Conservation (phyloP, 2,888 invertebrate species). For the Pollenia griseotomentosa region DNA sequence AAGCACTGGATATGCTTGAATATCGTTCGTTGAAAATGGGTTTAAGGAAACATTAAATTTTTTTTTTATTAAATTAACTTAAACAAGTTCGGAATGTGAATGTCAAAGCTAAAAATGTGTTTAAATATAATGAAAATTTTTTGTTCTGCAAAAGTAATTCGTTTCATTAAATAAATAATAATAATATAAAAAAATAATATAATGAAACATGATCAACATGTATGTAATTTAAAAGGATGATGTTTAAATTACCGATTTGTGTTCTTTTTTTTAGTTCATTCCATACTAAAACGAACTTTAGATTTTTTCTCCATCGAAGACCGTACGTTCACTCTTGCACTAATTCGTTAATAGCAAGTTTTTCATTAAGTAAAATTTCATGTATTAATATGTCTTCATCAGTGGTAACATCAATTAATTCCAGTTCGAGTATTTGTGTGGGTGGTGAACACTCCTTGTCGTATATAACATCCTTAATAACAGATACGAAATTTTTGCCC, state of each 20-base stretch:
- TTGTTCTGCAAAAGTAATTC: background rate
- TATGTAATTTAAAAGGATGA: constrained; percentile 4
- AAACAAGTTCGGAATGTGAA: constrained; percentile 65
- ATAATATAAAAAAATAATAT: background rate
- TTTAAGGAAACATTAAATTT: constrained; percentile 13
- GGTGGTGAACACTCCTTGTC: constrained; percentile 87
- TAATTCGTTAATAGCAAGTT: constrained; percentile 84
- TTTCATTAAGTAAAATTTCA: constrained; percentile 87
- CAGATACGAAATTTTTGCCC: constrained; percentile 89
- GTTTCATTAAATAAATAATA: constrained; percentile 28
- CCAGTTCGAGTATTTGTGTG: constrained; percentile 87
- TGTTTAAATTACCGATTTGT: constrained; percentile 21
- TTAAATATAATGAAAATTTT: constrained; percentile 42
- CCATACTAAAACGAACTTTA: background rate
- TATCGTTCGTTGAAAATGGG: constrained; percentile 28
- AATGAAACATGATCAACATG: constrained; percentile 48
- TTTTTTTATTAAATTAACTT: constrained; percentile 21
- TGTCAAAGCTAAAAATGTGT: constrained; percentile 34
- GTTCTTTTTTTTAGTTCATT: background rate
- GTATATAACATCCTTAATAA: constrained; percentile 87
- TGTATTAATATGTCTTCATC: constrained; percentile 88
- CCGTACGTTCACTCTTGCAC: background rate
- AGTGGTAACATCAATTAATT: constrained; percentile 89
- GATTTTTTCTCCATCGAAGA: background rate
- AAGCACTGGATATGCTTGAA: constrained; percentile 11